Evolutionary conservation across 2,113 vertebrate genomes (phyloP).

Genomic region (Erpornis zantholeuca): DNA sequence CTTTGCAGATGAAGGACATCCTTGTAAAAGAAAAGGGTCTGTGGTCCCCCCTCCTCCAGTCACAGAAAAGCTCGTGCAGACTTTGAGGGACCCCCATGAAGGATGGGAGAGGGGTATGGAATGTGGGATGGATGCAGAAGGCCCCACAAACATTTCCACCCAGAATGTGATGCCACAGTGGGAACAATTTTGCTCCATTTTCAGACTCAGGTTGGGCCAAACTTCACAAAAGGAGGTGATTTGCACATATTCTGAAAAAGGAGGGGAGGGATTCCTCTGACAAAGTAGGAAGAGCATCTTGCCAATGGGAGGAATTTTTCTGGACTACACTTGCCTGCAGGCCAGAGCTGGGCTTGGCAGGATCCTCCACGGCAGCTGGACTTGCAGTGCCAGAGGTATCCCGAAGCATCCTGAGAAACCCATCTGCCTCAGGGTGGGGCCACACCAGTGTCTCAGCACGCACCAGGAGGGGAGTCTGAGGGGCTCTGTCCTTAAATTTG

Average conservation of each 20-base stretch:
- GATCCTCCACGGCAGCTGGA: not conserved
- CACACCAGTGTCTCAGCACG: rapidly evolving
- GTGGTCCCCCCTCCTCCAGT: not conserved
- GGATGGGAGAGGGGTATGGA: rapidly evolving
- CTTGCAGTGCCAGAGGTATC: not conserved
- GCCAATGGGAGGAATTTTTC: not conserved
- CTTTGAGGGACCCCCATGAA: not conserved
- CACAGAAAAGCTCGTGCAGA: not conserved
- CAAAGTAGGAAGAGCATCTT: not conserved
- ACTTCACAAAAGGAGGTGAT: not conserved
- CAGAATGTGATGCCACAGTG: rapidly evolving
- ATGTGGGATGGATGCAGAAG: not conserved
- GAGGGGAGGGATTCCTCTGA: not conserved
- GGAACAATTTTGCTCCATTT: not conserved
- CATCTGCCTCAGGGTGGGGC: not conserved
- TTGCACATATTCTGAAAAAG: not conserved
- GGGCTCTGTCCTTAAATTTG: not conserved
- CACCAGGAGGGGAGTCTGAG: not conserved
- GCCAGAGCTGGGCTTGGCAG: not conserved
- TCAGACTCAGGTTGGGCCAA: not conserved
- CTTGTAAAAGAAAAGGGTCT: not conserved
- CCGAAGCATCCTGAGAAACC: not conserved
- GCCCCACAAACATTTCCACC: rapidly evolving
- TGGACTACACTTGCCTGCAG: not conserved
- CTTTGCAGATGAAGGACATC: not conserved